These are phyloP conservation scores for Hymenochirus boettgeri DNA, from an alignment of 2,113 vertebrate genomes.

Conservation along the genomic window DNA sequence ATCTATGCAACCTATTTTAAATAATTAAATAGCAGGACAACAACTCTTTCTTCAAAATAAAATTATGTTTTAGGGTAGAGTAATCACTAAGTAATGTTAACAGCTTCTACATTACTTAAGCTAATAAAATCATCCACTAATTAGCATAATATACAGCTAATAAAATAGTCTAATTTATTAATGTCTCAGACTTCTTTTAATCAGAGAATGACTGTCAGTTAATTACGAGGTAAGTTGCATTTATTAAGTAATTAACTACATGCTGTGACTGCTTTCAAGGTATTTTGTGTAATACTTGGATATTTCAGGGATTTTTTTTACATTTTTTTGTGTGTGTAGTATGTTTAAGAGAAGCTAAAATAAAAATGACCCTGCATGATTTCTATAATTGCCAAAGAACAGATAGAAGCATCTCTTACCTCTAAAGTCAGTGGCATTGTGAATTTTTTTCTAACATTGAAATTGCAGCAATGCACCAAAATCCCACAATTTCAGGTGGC, in stretches of 20 bases:
- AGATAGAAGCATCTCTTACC: too few relatives aligned
- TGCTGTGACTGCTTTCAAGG: too few relatives aligned
- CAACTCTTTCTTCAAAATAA: background rate
- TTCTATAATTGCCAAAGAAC: too few relatives aligned
- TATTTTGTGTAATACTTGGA: too few relatives aligned
- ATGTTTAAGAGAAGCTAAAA: too few relatives aligned
- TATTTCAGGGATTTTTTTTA: too few relatives aligned
- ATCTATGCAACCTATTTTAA: background rate
- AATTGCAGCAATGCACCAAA: too few relatives aligned
- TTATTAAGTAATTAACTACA: slow-evolving; percentile 3
- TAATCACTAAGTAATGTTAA: slow-evolving; percentile 10
- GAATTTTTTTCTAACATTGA: too few relatives aligned
- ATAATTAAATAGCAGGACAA: slow-evolving; percentile 8
- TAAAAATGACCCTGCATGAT: too few relatives aligned
- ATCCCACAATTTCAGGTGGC: too few relatives aligned
- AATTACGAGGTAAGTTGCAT: slow-evolving; percentile 17
- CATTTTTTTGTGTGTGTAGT: too few relatives aligned
- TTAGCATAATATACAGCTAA: slow-evolving; percentile 6
- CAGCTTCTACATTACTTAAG: slow-evolving; percentile 4
- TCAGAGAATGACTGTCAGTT: slow-evolving; percentile 15
- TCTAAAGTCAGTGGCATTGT: too few relatives aligned
- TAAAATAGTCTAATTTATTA: slow-evolving; percentile 4
- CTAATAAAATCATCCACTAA: slow-evolving; percentile 1
- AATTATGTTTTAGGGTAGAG: background rate
- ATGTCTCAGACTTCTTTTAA: slow-evolving; percentile 10